Conservation (phyloP, 2,888 invertebrate species). For the Drosophila colorata region DNA sequence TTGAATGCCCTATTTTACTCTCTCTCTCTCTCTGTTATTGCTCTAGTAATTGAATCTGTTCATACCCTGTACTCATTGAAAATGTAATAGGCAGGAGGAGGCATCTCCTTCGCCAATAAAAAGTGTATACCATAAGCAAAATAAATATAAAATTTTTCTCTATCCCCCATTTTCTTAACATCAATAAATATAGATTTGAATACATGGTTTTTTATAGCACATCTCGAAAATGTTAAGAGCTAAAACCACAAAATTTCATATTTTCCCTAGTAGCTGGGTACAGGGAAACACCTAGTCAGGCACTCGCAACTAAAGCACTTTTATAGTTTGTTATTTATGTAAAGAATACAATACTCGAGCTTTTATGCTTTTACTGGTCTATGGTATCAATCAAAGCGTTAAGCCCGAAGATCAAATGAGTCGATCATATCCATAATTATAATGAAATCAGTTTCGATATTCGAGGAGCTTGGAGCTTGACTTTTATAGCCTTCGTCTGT, state of each 20-base stretch:
- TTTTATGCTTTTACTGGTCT: conserved; percentile 3
- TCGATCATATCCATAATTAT: conserved; percentile 48
- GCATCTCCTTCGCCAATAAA: no score
- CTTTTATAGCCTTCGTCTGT: conserved; percentile 16
- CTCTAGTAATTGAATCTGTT: neutral
- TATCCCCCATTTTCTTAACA: no score
- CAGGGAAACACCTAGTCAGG: neutral
- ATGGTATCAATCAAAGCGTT: neutral
- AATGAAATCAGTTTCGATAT: conserved; percentile 44
- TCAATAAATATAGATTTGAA: no score
- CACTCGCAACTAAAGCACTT: neutral
- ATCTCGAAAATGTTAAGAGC: no score
- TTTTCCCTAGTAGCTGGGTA: no score
- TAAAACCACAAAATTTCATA: no score
- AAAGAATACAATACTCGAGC: neutral
- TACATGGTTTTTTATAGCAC: no score
- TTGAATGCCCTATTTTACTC: neutral
- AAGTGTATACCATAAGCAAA: no score
- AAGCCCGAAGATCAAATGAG: conserved; percentile 23
- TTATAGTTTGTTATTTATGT: conserved; percentile 1
- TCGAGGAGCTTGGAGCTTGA: conserved; percentile 28
- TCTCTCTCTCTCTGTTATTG: neutral
- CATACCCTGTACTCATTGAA: neutral
- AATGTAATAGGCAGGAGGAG: neutral
- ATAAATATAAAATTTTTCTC: no score